Conservation (phyloP, 2,113 vertebrate species). For the Martes martes region DNA sequence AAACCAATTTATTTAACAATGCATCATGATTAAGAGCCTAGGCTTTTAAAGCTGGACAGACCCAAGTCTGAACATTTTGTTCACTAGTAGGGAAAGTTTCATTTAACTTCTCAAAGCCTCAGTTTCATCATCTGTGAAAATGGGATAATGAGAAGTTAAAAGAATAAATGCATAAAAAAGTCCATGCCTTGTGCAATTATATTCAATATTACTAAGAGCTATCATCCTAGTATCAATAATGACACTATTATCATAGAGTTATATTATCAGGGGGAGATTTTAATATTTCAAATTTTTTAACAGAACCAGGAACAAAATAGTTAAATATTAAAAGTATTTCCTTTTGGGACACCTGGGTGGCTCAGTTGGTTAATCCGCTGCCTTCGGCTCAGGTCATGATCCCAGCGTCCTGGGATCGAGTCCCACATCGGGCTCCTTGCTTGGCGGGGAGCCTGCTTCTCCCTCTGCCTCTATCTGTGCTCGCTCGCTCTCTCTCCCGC, state of each 20-base stretch:
- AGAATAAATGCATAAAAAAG: slow-evolving; percentile 11
- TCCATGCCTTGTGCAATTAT: background rate
- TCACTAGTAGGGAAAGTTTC: background rate
- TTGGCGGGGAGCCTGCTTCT: too few species aligned
- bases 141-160: background rate
- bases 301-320: background rate
- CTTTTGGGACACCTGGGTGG: too few species aligned
- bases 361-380: too few species aligned
- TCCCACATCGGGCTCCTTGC: too few species aligned
- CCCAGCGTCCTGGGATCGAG: too few species aligned
- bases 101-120: background rate
- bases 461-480: too few species aligned
- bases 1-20: background rate
- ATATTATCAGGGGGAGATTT: background rate
- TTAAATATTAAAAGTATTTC: background rate
- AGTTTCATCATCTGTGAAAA: background rate
- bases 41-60: background rate
- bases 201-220: background rate
- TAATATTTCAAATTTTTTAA: background rate
- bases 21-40: background rate
- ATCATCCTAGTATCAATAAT: background rate
- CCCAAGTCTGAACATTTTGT: background rate
- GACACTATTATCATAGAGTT: background rate
- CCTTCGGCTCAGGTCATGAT: too few species aligned
- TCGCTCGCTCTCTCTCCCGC: too few species aligned